Evolutionary conservation across 2,113 vertebrate species (phyloP), one percentile per base, ranked within the genome.

Genomic region (Myrmecobius fasciatus): DNA sequence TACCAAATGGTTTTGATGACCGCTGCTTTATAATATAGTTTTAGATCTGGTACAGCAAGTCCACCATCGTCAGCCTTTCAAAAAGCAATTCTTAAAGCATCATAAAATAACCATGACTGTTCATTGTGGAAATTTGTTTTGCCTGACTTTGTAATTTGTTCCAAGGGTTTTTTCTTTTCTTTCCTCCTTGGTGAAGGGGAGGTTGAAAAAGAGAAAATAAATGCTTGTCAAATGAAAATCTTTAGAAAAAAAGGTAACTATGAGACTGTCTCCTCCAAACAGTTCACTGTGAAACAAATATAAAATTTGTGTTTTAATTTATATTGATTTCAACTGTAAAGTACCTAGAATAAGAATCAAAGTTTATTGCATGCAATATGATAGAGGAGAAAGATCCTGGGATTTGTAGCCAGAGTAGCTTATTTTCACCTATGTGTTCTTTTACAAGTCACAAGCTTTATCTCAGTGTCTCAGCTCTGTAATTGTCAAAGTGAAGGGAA

Each of bases 71-170:
- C n/a, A n/a, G n/a, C n/a, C n/a, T 48, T 48, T 48, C 6, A 6
- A 48, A 48, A 48, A 54, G 53, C 49, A 31, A 83, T 96, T 96
- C 56, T 94, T 91, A 96, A 8, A 94, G 10, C 60, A 94, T 25
- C 94, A 52, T 91, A 95, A 95, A 97, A 90, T 94, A 96, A 94
- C 95, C 10, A 12, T 60, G 56, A 36, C 31, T 36, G 1, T 67
- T 26, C 11, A 17, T 36, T 67, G 11, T 67, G 11, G 60, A 17
- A 67, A 36, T 67, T 36, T 67, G 56, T 67, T 67, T 67, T n/a
- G 12, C 60, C 36, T 5, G 60, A 17, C 60, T 67, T 67, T 67
- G 60, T 67, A 67, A 67, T 67, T 36, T 67, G 31, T 67, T 36
- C 12, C 56, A 31, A 56, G 25, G 53, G 25, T 2, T 56, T 56